These are phyloP conservation scores for Lepilemur ruficaudatus DNA, from an alignment of 2,797 vertebrate species.

Conservation along the genomic window DNA sequence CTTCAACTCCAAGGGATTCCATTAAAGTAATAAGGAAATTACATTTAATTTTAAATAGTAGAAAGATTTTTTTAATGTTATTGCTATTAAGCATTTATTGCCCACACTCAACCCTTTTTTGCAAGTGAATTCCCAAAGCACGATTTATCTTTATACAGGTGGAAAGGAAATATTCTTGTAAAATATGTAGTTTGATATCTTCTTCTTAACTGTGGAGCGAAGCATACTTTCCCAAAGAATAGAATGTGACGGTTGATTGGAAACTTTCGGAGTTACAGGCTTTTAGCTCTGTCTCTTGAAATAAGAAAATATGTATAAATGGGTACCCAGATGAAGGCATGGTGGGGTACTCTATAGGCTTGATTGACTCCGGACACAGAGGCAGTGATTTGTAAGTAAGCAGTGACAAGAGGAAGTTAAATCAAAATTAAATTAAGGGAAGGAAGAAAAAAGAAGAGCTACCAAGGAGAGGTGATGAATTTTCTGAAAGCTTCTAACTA, in stretches of 20 bases:
- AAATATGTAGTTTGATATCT: neutral
- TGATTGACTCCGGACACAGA: slow-evolving; percentile 76
- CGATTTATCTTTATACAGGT: slow-evolving; percentile 60
- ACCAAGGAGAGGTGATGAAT: slow-evolving; percentile 64
- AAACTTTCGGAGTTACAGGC: slow-evolving; percentile 59
- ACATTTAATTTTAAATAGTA: slow-evolving; percentile 68
- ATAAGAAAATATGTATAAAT: slow-evolving; percentile 60
- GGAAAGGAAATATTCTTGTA: slow-evolving; percentile 14
- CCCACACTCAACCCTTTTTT: slow-evolving; percentile 20
- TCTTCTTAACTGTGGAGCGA: slow-evolving; percentile 28
- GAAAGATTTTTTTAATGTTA: slow-evolving; percentile 57
- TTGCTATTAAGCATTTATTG: slow-evolving; percentile 62
- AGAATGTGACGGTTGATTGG: slow-evolving; percentile 72
- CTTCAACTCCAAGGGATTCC: slow-evolving; percentile 61
- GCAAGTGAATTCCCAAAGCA: slow-evolving; percentile 56
- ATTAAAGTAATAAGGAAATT: slow-evolving; percentile 73
- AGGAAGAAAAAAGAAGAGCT: slow-evolving; percentile 49
- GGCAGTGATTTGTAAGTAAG: slow-evolving; percentile 68
- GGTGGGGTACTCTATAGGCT: slow-evolving; percentile 16
- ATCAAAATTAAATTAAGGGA: slow-evolving; percentile 75
- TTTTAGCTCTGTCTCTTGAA: slow-evolving; percentile 60
- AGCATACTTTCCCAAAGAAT: slow-evolving; percentile 36
- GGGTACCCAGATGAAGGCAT: slow-evolving; percentile 64
- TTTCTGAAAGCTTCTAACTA: slow-evolving; percentile 59
- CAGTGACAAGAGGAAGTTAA: slow-evolving; percentile 76